Evolutionary conservation across 1,140 invertebrate species (phyloP).

Genomic region (Amyelois transitella): DNA sequence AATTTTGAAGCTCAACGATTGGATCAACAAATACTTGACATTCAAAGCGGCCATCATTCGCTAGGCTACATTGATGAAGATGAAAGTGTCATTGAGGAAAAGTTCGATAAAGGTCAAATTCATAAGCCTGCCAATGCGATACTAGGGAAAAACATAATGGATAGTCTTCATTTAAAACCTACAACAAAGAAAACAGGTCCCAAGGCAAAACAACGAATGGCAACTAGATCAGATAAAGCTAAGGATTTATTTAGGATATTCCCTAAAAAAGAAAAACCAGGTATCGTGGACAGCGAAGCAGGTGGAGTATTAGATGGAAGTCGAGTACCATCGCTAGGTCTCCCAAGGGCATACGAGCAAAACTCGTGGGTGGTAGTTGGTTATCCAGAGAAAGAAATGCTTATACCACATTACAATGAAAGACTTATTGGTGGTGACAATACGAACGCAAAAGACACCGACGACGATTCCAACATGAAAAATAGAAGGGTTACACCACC

Average conservation of each 20-base stretch:
- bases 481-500: constrained; percentile 59
- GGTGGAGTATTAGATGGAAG: constrained; percentile 57
- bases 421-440: constrained; percentile 43
- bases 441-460: constrained; percentile 40
- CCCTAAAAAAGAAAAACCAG: constrained; percentile 57
- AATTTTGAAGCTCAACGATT: constrained; percentile 65
- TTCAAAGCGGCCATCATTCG: constrained; percentile 67
- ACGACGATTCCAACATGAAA: constrained; percentile 41
- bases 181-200: constrained; percentile 61
- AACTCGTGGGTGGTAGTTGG: constrained; percentile 64
- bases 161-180: constrained; percentile 69
- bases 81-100: constrained; percentile 28
- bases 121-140: constrained; percentile 62
- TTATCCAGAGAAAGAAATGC: constrained; percentile 56
- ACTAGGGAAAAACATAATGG: constrained; percentile 66
- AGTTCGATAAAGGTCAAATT: constrained; percentile 37
- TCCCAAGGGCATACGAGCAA: constrained; percentile 51
- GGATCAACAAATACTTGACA: constrained; percentile 70
- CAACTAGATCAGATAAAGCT: constrained; percentile 40
- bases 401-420: constrained; percentile 63
- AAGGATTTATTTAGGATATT: constrained; percentile 62
- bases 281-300: constrained; percentile 41
- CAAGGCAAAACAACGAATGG: constrained; percentile 56
- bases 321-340: constrained; percentile 61
- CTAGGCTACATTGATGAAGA: constrained; percentile 68